Conservation (phyloP, 1,140 invertebrate species). For the Agrilus planipennis region DNA sequence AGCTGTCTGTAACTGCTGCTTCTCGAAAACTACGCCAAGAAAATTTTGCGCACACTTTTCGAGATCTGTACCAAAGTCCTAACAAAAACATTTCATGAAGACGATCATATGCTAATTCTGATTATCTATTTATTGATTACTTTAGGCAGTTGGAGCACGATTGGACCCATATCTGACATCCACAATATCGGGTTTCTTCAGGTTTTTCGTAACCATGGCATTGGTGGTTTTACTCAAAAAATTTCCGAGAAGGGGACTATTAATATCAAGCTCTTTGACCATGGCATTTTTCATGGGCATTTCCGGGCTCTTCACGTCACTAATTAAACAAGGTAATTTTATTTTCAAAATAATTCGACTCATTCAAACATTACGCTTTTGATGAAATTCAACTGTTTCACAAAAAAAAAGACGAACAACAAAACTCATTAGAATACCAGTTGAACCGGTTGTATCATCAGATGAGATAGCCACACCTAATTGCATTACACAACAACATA, state of each 20-base stretch:
- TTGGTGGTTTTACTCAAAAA: conserved; percentile 41
- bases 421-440: no score
- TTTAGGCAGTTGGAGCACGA: conserved; percentile 37
- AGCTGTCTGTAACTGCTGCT: conserved; percentile 41
- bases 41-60: conserved; percentile 55
- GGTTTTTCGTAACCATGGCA: conserved; percentile 46
- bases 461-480: no score
- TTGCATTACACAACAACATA: no score
- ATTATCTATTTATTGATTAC: no score
- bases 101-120: no score
- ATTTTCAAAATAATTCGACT: no score
- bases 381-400: no score
- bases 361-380: no score
- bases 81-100: conserved; percentile 30
- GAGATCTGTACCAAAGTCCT: conserved; percentile 52
- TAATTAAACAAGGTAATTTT: no score
- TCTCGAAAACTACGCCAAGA: conserved; percentile 46
- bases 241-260: conserved; percentile 38
- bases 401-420: no score
- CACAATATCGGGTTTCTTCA: conserved; percentile 48
- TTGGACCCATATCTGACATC: conserved; percentile 42
- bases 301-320: conserved; percentile 42
- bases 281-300: conserved; percentile 41
- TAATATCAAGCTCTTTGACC: conserved; percentile 38
- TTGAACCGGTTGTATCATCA: no score